Percentiles rank a stretch among this genome's conserved stretches.
phyloP scores from a whole-genome alignment of 2,888 invertebrate species.

The Vanessa cardui region DNA sequence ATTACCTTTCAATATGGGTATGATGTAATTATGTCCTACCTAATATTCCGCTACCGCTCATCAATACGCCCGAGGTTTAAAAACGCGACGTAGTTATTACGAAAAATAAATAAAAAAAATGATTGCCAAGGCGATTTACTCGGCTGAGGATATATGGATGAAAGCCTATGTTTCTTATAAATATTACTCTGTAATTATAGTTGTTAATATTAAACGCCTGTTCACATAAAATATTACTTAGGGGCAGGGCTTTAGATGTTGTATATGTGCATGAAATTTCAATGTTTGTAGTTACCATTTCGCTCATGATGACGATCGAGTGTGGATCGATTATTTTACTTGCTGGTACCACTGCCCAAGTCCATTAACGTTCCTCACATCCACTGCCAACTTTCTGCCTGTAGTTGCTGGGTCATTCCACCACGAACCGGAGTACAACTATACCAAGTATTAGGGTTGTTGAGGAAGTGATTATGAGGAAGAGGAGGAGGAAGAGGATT shows the following conservation, averaged over 20 bases:
- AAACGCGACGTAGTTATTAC: constrained; percentile 38
- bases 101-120: constrained; percentile 41
- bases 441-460: too few relatives aligned
- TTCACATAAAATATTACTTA: constrained; percentile 6
- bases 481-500: too few relatives aligned
- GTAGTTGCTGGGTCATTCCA: too few relatives aligned
- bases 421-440: too few relatives aligned
- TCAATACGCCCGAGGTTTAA: constrained; percentile 15
- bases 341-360: too few relatives aligned
- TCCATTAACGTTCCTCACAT: too few relatives aligned
- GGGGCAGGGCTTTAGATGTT: background rate
- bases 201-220: constrained; percentile 19
- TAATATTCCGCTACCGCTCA: constrained; percentile 27
- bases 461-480: too few relatives aligned
- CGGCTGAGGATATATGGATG: constrained; percentile 36
- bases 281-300: too few relatives aligned
- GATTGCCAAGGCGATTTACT: constrained; percentile 45
- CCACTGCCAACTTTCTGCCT: too few relatives aligned
- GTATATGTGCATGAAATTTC: background rate
- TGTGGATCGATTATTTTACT: too few relatives aligned
- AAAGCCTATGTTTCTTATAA: constrained; percentile 24
- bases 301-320: too few relatives aligned
- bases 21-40: background rate
- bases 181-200: constrained; percentile 13
- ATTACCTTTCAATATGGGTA: too few relatives aligned